Evolutionary conservation across 2,113 vertebrate genomes (phyloP).

Genomic region (Eidolon helvum): DNA sequence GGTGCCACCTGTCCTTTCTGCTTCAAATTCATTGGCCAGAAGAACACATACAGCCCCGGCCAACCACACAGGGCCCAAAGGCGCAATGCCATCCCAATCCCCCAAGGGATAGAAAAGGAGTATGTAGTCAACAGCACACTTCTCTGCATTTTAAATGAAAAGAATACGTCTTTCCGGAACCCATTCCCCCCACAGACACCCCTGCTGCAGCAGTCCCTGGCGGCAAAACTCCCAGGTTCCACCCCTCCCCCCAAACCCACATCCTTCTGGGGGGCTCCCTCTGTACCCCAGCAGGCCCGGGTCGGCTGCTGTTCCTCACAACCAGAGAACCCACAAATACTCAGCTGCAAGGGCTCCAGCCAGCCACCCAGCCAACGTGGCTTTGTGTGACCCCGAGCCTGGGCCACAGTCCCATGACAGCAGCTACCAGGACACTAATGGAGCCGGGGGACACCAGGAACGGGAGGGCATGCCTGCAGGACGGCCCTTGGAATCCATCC

Average conservation of each 20-base stretch:
- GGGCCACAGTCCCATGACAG: fast-evolving
- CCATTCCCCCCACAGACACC: background rate
- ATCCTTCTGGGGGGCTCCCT: background rate
- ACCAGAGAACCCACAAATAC: background rate
- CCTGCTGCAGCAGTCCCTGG: background rate
- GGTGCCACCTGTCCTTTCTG: background rate
- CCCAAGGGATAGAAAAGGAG: background rate
- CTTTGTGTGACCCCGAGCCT: background rate
- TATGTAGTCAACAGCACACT: background rate
- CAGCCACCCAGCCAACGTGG: background rate
- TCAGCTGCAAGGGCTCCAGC: background rate
- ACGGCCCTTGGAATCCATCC: background rate
- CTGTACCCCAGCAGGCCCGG: background rate
- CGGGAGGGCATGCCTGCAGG: background rate
- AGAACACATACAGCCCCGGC: background rate
- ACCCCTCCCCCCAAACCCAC: background rate
- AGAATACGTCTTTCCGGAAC: background rate
- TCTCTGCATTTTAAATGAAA: background rate
- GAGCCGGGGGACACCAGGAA: background rate
- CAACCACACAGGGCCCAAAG: background rate
- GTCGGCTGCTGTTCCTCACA: background rate
- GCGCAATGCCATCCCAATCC: background rate
- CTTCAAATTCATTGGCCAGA: background rate
- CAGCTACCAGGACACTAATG: background rate
- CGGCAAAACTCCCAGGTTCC: background rate